phyloP scores from a whole-genome alignment of 2,797 vertebrate genomes.

The Semaprochilodus insignis region DNA sequence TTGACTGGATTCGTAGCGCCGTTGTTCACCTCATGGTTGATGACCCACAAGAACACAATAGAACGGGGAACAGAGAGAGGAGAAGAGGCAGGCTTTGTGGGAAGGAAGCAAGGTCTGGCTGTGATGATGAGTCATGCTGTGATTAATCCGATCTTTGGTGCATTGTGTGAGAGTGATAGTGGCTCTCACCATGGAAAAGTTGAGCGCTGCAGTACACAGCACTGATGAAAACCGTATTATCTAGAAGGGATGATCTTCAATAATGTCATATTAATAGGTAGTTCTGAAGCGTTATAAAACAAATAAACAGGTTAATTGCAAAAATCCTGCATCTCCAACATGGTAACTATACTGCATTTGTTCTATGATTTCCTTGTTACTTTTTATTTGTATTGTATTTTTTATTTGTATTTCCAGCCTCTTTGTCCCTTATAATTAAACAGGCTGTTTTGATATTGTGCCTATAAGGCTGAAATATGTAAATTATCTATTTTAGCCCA shows the following conservation, averaged over 20 bases:
- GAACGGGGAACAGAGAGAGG: background rate
- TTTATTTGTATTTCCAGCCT: too few species aligned
- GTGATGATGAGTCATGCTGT: slow-evolving; percentile 22
- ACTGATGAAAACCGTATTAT: background rate
- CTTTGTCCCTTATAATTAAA: too few species aligned
- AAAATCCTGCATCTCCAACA: too few species aligned
- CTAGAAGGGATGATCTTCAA: background rate
- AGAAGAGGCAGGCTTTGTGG: background rate
- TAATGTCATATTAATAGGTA: background rate
- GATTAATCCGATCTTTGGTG: slow-evolving; percentile 17
- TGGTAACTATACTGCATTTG: too few species aligned
- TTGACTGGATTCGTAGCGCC: background rate
- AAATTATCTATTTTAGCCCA: too few species aligned
- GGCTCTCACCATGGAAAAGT: background rate
- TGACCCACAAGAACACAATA: background rate
- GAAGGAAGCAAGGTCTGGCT: background rate
- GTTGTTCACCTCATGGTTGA: background rate
- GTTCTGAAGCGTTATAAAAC: background rate
- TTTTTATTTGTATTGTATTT: too few species aligned
- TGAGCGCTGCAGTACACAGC: background rate
- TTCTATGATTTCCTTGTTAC: too few species aligned
- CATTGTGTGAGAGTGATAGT: slow-evolving; percentile 5
- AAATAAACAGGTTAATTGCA: too few species aligned
- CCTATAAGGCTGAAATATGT: too few species aligned
- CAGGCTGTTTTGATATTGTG: too few species aligned